Base-by-base conservation (phyloP, 2,797 vertebrate species). In the Takifugu ocellatus region DNA sequence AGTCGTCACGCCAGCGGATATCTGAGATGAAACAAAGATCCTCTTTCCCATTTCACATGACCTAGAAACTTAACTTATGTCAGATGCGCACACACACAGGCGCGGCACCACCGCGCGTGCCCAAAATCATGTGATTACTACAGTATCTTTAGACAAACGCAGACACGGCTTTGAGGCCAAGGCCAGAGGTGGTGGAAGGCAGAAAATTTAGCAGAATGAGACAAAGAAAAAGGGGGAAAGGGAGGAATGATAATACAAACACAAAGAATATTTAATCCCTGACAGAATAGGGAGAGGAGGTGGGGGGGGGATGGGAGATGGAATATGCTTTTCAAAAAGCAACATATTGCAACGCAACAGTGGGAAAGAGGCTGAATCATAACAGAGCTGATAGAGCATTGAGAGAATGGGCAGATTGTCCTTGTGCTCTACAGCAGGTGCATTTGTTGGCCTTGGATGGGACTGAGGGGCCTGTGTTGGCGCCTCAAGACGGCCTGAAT, bases 351-450 rank as follows among this genome's bases (percentile, higher is more conserved):
- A 1, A 46, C 21, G 17, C 44, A 21, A 7, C 8, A 11, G 44
- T 21, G 17, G 44, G 17, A 46, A 21, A 46, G 44, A 1, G 5
- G 44, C 16, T 46, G 44, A 77, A 75, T 64, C 63, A 80, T 43
- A 78, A 73, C 51, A 68, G 15, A 59, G 56, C 36, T 79, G 76
- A 84, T 75, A 78, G 78, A 77, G 26, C 44, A 7, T 10, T 14
- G 29, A 64, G 59, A 17, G 24, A 79, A 74, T 52, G 50, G 70
- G 16, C 52, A 49, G 64, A 71, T 56, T 70, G 81, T 81, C 77
- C 78, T 87, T 83, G 77, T 75, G 72, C 46, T 72, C n/a, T 51
- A 72, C 60, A 85, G 88, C 84, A 87, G 84, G 86, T 89, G 86
- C 69, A 77, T 72, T 67, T 77, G 45, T 75, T 78, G 70, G 75